phyloP scores from a whole-genome alignment of 2,113 vertebrate genomes.

The Engraulis encrasicolus region DNA sequence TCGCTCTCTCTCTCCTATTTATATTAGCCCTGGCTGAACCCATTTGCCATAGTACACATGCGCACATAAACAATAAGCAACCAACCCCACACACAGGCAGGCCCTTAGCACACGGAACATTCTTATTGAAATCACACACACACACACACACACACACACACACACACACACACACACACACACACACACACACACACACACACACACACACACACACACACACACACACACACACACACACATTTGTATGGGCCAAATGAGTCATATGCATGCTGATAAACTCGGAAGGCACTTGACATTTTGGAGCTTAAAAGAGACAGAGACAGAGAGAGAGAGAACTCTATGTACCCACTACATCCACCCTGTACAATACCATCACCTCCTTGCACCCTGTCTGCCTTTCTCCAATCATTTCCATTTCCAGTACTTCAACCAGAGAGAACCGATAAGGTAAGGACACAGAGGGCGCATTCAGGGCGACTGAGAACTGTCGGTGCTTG shows the following conservation, averaged over 20 bases:
- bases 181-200: background rate
- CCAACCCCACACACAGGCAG: background rate
- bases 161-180: background rate
- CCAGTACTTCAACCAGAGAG: no score
- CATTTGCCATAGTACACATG: background rate
- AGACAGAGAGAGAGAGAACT: background rate
- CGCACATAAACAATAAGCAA: background rate
- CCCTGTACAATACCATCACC: no score
- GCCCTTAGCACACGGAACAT: background rate
- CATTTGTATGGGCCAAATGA: background rate
- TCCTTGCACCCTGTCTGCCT: no score
- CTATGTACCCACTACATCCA: no score
- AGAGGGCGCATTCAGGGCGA: no score
- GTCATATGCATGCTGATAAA: background rate
- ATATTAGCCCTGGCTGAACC: background rate
- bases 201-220: conserved; percentile 50
- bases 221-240: background rate
- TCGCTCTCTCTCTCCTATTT: no score
- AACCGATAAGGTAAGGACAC: no score
- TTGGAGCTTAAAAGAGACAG: conserved; percentile 35
- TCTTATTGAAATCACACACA: background rate
- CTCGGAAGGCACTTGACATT: conserved; percentile 25
- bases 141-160: background rate
- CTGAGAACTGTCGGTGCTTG: no score
- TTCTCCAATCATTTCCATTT: no score